Conservation (phyloP, 2,113 vertebrate species). For the Leucopsar rothschildi region DNA sequence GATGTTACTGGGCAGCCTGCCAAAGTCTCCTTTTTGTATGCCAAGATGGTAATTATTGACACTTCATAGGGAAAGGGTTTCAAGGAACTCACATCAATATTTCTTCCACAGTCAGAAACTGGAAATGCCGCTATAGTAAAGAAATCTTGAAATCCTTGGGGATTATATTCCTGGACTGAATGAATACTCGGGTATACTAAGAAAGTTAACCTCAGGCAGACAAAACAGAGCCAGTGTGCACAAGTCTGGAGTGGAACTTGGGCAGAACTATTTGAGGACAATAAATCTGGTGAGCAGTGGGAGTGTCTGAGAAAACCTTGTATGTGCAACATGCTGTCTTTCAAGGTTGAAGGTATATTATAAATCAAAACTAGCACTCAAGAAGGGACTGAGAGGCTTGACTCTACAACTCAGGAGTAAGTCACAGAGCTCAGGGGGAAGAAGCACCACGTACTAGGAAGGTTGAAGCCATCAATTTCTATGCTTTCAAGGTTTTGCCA, state of each 20-base stretch:
- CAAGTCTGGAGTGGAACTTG: background rate
- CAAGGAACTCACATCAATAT: conserved; percentile 72
- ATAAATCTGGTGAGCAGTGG: background rate
- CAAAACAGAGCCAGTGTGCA: background rate
- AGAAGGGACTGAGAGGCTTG: background rate
- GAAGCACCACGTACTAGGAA: background rate
- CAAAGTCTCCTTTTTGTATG: conserved; percentile 69
- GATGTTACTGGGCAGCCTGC: conserved; percentile 71
- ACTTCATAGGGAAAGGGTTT: conserved; percentile 68
- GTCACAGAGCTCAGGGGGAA: background rate
- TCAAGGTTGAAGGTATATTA: background rate
- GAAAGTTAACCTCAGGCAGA: background rate
- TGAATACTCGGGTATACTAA: background rate
- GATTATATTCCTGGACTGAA: conserved; percentile 27
- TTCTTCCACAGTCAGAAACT: conserved; percentile 68
- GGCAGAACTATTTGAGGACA: background rate
- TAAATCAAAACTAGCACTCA: background rate
- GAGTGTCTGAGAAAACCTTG: background rate
- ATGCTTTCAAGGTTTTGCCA: background rate
- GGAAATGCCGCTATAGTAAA: conserved; percentile 57
- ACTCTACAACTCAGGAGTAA: background rate
- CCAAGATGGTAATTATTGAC: conserved; percentile 75
- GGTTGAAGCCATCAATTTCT: background rate
- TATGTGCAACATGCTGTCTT: background rate
- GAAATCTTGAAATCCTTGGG: conserved; percentile 46